These are phyloP conservation scores for Gymnocheta viridis DNA, from an alignment of 2,888 invertebrate genomes.

Conservation along the genomic window DNA sequence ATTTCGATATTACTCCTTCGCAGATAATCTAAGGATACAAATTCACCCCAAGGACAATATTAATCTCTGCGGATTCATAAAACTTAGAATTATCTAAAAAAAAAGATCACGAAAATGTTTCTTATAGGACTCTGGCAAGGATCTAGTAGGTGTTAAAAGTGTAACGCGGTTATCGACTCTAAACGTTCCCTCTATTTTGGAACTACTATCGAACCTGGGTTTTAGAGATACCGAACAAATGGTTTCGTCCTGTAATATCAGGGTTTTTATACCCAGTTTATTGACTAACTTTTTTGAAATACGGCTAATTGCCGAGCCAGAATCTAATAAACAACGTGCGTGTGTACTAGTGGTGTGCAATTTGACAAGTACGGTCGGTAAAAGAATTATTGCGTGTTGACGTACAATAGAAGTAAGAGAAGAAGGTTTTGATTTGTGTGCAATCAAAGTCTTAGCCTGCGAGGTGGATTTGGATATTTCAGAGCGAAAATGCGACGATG, in stretches of 20 bases:
- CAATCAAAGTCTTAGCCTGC: not conserved
- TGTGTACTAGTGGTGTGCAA: not conserved
- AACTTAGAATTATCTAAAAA: constrained; percentile 7
- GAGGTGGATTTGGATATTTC: not conserved
- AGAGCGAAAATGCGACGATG: not conserved
- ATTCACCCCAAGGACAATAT: too few species aligned
- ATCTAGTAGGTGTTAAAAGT: not conserved
- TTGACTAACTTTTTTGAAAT: constrained; percentile 10
- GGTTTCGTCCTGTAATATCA: not conserved
- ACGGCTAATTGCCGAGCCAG: not conserved
- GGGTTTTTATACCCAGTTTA: not conserved
- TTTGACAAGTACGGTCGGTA: constrained; percentile 17
- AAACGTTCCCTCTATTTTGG: constrained; percentile 13
- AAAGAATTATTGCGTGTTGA: not conserved
- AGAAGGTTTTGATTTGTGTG: not conserved
- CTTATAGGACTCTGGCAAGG: not conserved
- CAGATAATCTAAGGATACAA: too few species aligned
- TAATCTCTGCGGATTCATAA: too few species aligned
- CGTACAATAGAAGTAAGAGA: not conserved
- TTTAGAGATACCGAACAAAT: not conserved
- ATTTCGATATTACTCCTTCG: too few species aligned
- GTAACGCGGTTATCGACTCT: constrained; percentile 16
- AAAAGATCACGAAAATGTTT: not conserved
- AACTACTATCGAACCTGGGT: not conserved
- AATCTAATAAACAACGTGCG: constrained; percentile 14